phyloP scores from a whole-genome alignment of 2,797 vertebrate species.

The Danio aesculapii region DNA sequence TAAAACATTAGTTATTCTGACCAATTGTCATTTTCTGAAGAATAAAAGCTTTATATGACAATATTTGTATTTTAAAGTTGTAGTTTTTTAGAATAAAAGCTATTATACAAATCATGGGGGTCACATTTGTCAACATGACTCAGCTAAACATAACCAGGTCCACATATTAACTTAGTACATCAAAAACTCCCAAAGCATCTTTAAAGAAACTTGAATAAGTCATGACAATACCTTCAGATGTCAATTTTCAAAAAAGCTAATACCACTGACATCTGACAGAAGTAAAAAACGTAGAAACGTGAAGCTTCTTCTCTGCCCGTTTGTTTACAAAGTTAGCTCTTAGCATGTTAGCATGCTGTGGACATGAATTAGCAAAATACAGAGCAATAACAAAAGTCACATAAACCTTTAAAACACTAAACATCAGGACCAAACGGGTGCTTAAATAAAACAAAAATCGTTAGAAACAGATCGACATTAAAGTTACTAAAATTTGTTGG shows the following conservation, averaged over 20 bases:
- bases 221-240: background rate
- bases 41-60: too few relatives aligned
- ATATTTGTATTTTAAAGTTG: too few relatives aligned
- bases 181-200: background rate
- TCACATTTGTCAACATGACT: conserved; percentile 20
- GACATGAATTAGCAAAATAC: background rate
- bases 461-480: background rate
- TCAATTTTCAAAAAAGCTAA: background rate
- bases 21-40: too few relatives aligned
- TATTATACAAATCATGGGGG: background rate
- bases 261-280: background rate
- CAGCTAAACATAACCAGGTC: conserved; percentile 32
- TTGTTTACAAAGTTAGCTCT: conserved; percentile 40
- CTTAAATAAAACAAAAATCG: background rate
- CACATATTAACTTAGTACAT: background rate
- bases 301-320: background rate
- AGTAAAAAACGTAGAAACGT: background rate
- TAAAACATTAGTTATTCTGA: too few relatives aligned
- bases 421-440: background rate
- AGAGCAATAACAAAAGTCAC: background rate
- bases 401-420: background rate
- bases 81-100: too few relatives aligned
- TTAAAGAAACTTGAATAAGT: background rate
- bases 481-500: background rate
- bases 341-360: conserved; percentile 20